Evolutionary conservation across 2,888 invertebrate genomes (phyloP).

Genomic region (Drosophila putrida): DNA sequence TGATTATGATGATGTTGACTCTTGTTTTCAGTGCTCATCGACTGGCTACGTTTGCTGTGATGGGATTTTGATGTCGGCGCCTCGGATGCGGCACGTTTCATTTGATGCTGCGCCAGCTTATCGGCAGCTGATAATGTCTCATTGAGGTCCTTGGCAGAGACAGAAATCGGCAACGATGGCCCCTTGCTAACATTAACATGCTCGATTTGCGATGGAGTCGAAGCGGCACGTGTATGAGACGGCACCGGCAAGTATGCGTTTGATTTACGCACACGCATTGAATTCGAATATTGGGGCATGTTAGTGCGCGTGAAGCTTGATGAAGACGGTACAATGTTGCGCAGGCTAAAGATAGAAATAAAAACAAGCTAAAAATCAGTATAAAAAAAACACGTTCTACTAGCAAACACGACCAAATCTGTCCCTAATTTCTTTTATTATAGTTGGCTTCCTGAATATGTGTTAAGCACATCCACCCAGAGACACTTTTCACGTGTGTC

Average conservation of each 20-base stretch:
- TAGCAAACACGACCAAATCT: no score
- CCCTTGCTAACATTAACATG: conserved; percentile 73
- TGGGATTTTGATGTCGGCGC: conserved; percentile 73
- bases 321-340: conserved; percentile 59
- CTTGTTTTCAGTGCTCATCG: conserved; percentile 75
- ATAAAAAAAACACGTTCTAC: no score
- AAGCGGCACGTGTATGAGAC: conserved; percentile 84
- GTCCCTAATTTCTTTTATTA: no score
- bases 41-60: conserved; percentile 83
- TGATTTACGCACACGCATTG: conserved; percentile 83
- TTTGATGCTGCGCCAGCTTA: conserved; percentile 61
- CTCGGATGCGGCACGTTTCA: conserved; percentile 83
- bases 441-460: no score
- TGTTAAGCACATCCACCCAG: no score
- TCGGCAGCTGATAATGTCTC: conserved; percentile 45
- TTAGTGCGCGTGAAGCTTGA: conserved; percentile 55
- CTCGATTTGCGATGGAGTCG: conserved; percentile 85
- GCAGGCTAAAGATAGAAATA: conserved; percentile 34
- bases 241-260: conserved; percentile 84
- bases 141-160: conserved; percentile 60
- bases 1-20: conserved; percentile 46
- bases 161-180: conserved; percentile 45
- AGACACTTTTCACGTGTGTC: no score
- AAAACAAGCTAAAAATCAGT: background rate
- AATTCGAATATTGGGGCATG: conserved; percentile 83